Evolutionary conservation across 2,797 vertebrate genomes (phyloP), one percentile per base, ranked within the genome.

Genomic region (Takifugu rubripes): DNA sequence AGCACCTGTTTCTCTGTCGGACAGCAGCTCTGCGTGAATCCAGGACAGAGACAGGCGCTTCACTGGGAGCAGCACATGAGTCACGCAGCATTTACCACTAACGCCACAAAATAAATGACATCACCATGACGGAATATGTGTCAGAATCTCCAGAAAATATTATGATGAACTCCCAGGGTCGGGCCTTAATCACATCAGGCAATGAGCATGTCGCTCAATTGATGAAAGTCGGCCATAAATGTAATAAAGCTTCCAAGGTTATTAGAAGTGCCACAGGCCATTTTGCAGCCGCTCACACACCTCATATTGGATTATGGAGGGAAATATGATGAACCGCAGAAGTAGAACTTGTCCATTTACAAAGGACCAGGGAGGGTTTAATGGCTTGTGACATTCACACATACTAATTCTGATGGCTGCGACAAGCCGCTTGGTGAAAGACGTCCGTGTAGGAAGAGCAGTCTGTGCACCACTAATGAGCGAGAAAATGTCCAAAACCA

Each of bases 161-260:
- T 52, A 48, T 54, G 74, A 64, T 54, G 6, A 2, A 59, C 42
- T 51, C 65, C 56, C 78, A 21, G 62, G 48, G 54, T 60, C 72
- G 54, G 50, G 50, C 59, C 62, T 24, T 82, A 86, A 85, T 89
- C 81, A 72, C 72, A 81, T 84, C 75, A 78, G 74, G 71, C 66
- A 73, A 78, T 79, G 83, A 80, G 77, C 74, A 74, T 57, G 72
- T 72, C 24, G 62, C 69, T 77, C 57, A 65, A 72, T 78, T 83
- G 80, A 89, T 90, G 68, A 81, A 86, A 87, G 80, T 63, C 75
- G 69, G 72, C 73, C 72, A 68, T 84, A 72, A 89, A 90, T 74
- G 73, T 77, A 88, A 87, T 89, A 87, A 87, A 83, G 75, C 78
- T 81, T 75, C 68, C 64, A 47, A 63, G 75, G 78, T 79, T 88